Conservation (phyloP, 2,113 vertebrate genomes). For the Isurus oxyrinchus region DNA sequence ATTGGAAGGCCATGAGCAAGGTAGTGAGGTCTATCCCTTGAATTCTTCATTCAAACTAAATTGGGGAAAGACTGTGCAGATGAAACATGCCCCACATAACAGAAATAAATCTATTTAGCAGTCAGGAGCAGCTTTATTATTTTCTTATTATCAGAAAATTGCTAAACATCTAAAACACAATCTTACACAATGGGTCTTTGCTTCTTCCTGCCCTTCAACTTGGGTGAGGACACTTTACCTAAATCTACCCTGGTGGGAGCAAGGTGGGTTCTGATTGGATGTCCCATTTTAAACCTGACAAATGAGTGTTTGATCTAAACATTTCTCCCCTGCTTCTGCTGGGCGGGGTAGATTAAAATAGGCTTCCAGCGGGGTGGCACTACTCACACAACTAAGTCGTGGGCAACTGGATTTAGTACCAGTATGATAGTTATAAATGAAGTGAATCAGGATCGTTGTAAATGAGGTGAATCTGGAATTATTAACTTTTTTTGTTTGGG, state of each 20-base stretch:
- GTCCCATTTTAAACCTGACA: too few relatives aligned
- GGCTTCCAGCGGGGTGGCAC: neutral
- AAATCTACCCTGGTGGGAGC: too few relatives aligned
- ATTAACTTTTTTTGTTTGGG: neutral
- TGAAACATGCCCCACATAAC: neutral
- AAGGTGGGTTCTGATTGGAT: too few relatives aligned
- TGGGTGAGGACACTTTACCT: too few relatives aligned
- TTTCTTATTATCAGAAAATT: neutral
- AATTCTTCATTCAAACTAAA: neutral
- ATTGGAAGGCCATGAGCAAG: neutral
- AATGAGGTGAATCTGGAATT: neutral
- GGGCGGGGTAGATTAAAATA: neutral
- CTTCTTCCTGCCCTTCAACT: neutral
- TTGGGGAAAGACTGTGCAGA: neutral
- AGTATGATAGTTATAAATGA: neutral
- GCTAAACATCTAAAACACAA: neutral
- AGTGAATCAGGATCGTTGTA: too few relatives aligned
- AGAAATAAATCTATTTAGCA: neutral
- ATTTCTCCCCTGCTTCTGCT: neutral
- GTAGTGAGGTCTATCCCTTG: neutral
- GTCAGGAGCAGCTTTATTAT: neutral
- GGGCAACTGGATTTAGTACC: neutral
- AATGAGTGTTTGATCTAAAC: neutral
- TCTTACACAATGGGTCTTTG: neutral
- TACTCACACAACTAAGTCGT: neutral